A percentile compares a stretch with the other conserved stretches of the same genome.
These are phyloP conservation scores for Anastrepha obliqua DNA, from an alignment of 1,140 invertebrate genomes.

Conservation along the genomic window DNA sequence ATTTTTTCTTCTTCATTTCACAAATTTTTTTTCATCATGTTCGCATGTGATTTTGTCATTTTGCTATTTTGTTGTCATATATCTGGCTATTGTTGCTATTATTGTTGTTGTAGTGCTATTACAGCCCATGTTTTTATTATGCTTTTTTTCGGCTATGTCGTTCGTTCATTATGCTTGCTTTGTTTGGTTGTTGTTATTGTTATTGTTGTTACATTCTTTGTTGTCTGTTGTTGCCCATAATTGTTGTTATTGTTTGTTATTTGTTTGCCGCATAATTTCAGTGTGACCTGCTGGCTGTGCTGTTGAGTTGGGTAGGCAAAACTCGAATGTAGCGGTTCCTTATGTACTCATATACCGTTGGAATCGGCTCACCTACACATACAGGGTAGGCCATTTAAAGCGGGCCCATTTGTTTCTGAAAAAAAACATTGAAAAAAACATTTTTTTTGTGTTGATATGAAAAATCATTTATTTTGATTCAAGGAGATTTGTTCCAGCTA, in stretches of 20 bases:
- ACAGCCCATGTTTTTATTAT: neutral
- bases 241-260: conserved; percentile 13
- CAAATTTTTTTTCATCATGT: neutral
- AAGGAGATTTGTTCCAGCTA: too few relatives aligned
- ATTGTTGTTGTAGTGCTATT: neutral
- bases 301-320: neutral
- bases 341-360: neutral
- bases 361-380: neutral
- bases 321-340: neutral
- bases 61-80: neutral
- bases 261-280: neutral
- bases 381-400: too few relatives aligned
- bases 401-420: too few relatives aligned
- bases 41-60: neutral
- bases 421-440: too few relatives aligned
- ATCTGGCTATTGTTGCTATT: neutral
- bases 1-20: conserved; percentile 5
- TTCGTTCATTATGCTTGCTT: conserved; percentile 8
- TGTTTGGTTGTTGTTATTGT: neutral
- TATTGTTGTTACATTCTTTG: neutral
- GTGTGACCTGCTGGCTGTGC: neutral
- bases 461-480: too few relatives aligned
- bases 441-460: too few relatives aligned
- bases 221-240: neutral
- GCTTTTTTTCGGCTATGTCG: neutral